Percentiles rank a stretch among this genome's conserved stretches.
Evolutionary conservation across 2,888 invertebrate genomes (phyloP).

Genomic region (Ennomos fuscantarius): DNA sequence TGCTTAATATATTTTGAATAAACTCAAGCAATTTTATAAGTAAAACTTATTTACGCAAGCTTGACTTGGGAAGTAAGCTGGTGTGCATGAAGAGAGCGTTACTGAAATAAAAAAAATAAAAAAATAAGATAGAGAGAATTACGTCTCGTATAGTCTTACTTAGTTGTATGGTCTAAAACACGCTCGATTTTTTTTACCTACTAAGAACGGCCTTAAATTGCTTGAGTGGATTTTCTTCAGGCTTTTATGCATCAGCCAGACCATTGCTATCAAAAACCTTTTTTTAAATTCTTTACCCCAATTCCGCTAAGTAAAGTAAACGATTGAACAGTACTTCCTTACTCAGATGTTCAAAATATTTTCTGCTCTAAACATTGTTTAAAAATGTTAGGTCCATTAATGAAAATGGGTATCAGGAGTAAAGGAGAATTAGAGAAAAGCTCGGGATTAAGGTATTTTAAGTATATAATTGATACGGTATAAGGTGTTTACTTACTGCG

Average conservation of each 20-base stretch:
- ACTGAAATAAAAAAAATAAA: too few species aligned
- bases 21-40: too few species aligned
- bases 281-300: background rate
- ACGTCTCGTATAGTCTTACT: too few species aligned
- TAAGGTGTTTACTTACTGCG: constrained; percentile 20
- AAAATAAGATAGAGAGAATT: too few species aligned
- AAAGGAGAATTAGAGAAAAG: constrained; percentile 37
- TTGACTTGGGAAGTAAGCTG: too few species aligned
- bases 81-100: too few species aligned
- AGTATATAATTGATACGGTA: constrained; percentile 38
- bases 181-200: too few species aligned
- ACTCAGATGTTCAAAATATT: constrained; percentile 5
- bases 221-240: too few species aligned
- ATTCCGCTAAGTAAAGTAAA: constrained; percentile 2
- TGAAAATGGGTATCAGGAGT: constrained; percentile 36
- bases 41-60: too few species aligned
- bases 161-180: too few species aligned
- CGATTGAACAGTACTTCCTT: constrained; percentile 9
- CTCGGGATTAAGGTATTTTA: constrained; percentile 44
- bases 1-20: too few species aligned
- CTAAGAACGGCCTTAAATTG: too few species aligned
- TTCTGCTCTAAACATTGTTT: constrained; percentile 10
- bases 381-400: constrained; percentile 31
- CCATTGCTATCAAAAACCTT: constrained; percentile 5
- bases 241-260: background rate